Percentiles rank a stretch among this genome's conserved stretches.
Evolutionary conservation across 2,113 vertebrate species (phyloP).

Genomic region (Hymenochirus boettgeri): DNA sequence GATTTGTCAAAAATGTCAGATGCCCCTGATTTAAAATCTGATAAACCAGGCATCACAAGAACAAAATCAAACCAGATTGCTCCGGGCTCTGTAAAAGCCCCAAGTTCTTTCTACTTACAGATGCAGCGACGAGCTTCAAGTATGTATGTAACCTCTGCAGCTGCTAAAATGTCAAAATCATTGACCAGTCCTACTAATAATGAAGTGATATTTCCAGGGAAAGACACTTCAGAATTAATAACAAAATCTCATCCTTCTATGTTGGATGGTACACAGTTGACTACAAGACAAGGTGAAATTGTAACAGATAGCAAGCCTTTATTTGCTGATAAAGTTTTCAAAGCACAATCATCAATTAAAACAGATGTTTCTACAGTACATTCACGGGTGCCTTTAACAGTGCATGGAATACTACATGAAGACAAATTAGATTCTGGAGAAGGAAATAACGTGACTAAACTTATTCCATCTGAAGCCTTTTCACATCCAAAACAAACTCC

Average conservation of each 20-base stretch:
- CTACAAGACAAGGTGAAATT: slow-evolving; percentile 28
- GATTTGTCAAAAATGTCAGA: slow-evolving; percentile 23
- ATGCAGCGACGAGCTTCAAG: slow-evolving; percentile 82
- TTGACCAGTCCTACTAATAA: slow-evolving; percentile 52
- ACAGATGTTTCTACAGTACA: slow-evolving; percentile 52
- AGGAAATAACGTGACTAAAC: no score
- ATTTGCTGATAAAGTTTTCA: background rate
- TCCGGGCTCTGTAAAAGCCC: slow-evolving; percentile 81
- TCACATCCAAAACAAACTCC: background rate
- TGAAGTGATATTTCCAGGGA: slow-evolving; percentile 55
- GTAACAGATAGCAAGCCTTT: background rate
- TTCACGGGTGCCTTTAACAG: slow-evolving; percentile 39
- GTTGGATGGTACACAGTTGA: slow-evolving; percentile 48
- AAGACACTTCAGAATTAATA: slow-evolving; percentile 34
- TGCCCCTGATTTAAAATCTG: slow-evolving; percentile 48
- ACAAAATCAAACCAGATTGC: no score
- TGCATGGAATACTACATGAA: slow-evolving; percentile 6
- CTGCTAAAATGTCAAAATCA: slow-evolving; percentile 61
- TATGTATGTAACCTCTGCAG: slow-evolving; percentile 85
- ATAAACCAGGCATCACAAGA: slow-evolving; percentile 54
- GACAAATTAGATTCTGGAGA: background rate
- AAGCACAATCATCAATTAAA: slow-evolving; percentile 43
- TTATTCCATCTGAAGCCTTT: no score
- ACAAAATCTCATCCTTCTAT: slow-evolving; percentile 51
- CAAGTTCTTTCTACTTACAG: slow-evolving; percentile 85